These are phyloP conservation scores for Ochlodes sylvanus DNA, from an alignment of 2,888 invertebrate species.

Conservation along the genomic window DNA sequence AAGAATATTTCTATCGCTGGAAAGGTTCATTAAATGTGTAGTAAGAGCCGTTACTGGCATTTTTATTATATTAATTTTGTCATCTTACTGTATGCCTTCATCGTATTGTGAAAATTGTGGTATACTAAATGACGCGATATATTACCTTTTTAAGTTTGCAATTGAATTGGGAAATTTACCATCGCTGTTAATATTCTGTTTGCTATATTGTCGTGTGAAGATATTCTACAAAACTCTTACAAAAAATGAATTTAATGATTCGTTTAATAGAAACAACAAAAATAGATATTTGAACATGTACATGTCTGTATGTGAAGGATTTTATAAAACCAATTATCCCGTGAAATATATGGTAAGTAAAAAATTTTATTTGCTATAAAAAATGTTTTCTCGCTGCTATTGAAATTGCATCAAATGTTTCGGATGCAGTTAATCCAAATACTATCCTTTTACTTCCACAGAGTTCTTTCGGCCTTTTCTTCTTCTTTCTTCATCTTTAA, in stretches of 20 bases:
- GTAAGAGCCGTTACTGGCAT: background rate
- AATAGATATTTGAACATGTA: background rate
- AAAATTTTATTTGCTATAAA: no score
- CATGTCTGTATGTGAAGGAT: background rate
- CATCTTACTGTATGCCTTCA: no score
- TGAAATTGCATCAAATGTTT: no score
- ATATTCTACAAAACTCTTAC: background rate
- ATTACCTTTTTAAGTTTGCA: background rate
- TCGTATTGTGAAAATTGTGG: background rate
- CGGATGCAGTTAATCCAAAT: no score
- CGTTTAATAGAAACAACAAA: background rate
- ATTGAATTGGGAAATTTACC: constrained; percentile 1
- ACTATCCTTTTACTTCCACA: no score
- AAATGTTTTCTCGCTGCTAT: no score
- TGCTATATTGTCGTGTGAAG: constrained; percentile 5
- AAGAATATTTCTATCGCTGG: background rate
- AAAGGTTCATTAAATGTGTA: background rate
- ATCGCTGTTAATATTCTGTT: background rate
- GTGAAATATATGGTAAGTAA: constrained; percentile 4
- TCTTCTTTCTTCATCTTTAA: no score
- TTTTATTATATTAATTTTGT: background rate
- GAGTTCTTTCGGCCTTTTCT: no score
- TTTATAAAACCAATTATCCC: constrained; percentile 6
- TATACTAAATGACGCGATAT: background rate
- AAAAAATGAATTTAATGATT: background rate